Base-by-base conservation (phyloP, 2,113 vertebrate species). In the Cyrtonyx montezumae region DNA sequence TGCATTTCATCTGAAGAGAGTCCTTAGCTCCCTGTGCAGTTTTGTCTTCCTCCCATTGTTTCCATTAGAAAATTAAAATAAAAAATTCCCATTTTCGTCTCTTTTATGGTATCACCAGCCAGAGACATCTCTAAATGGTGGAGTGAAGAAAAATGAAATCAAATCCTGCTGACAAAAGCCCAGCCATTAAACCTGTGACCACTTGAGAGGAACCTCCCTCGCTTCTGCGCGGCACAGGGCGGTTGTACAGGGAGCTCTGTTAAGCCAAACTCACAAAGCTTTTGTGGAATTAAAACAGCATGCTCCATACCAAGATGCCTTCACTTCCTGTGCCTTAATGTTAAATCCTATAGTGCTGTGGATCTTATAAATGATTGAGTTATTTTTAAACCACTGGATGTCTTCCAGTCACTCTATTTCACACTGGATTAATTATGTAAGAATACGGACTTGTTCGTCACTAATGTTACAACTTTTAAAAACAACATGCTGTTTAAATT, bases 401-500 rank as follows among this genome's bases (percentile, higher is more conserved):
- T 84, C 93, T 97, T 98, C 98, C 97, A 98, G 97, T 97, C 97
- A 93, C 94, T 97, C 95, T 97, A 94, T 98, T 97, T 98, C 98
- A 98, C 97, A 96, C 97, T 98, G 97, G 97, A 98, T 98, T 98
- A 98, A 98, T 98, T 98, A 98, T 97, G 97, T 98, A 97, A 98
- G 97, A 98, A 98, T 97, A 98, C 97, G 89, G 95, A 98, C 97
- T 98, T 98, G 98, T 97, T 98, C 98, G 96, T 98, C 97, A 97
- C 97, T 97, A 98, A 97, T 97, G 97, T 98, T 98, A 97, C 94
- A 98, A 98, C 95, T 97, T 97, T 98, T 97, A 97, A 98, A 98
- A 98, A 98, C 97, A 97, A 98, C 98, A 98, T 98, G 97, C 97
- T 98, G 98, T 98, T 98, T 97, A 98, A 98, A 98, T 98, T 98